A percentile compares a stretch with the other conserved stretches of the same genome.
These are phyloP conservation scores for Rhegmatorhina hoffmannsi DNA, from an alignment of 2,113 vertebrate species.

Conservation along the genomic window DNA sequence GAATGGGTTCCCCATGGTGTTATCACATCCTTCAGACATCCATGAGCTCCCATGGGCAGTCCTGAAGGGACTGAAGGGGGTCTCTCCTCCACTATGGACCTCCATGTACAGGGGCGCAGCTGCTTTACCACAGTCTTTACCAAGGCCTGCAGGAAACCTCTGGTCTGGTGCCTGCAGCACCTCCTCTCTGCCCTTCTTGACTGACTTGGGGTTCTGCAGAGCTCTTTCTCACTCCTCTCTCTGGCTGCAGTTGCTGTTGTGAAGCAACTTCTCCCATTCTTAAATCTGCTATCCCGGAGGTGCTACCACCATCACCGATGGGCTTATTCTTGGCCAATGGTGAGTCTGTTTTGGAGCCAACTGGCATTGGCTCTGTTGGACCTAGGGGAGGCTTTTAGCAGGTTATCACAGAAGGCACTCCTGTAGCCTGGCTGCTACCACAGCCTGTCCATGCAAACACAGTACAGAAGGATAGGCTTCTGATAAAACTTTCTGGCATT, in stretches of 20 bases:
- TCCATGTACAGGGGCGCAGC: neutral
- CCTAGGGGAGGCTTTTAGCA: neutral
- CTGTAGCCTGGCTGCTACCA: neutral
- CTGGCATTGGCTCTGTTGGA: neutral
- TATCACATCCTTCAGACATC: neutral
- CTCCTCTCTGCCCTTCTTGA: neutral
- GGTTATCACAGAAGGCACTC: neutral
- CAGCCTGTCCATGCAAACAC: neutral
- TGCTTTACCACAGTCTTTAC: neutral
- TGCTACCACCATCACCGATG: no score
- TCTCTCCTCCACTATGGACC: fast-evolving
- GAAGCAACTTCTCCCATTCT: neutral
- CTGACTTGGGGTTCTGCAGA: neutral
- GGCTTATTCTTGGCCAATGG: no score
- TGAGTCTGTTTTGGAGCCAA: neutral
- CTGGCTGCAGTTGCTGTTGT: neutral
- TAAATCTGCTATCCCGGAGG: neutral
- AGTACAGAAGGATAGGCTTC: neutral
- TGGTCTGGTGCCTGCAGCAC: neutral
- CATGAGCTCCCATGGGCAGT: neutral
- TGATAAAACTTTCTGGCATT: fast-evolving
- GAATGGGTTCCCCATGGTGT: neutral
- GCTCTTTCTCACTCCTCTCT: neutral
- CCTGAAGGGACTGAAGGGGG: neutral
- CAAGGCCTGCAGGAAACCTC: neutral